A percentile compares a stretch with the other conserved stretches of the same genome.
These are phyloP conservation scores for Anseranas semipalmata DNA, from an alignment of 2,113 vertebrate genomes.

Conservation along the genomic window DNA sequence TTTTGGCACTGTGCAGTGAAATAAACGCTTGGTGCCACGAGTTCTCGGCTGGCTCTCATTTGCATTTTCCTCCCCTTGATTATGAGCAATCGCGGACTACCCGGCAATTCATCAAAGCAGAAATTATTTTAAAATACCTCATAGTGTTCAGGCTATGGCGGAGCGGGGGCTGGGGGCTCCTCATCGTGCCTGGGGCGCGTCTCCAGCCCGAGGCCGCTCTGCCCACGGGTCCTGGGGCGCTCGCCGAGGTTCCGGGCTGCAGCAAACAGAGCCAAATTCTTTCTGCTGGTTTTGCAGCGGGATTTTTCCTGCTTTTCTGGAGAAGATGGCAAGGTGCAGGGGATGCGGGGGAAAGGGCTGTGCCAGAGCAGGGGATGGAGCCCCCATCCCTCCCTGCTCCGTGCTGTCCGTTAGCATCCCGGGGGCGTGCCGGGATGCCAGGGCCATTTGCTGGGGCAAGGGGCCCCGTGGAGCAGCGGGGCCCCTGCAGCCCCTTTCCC, in stretches of 20 bases:
- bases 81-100: conserved; percentile 72
- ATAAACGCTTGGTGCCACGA: conserved; percentile 73
- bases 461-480: background rate
- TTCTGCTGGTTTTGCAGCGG: background rate
- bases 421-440: accelerated
- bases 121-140: conserved; percentile 79
- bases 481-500: too few species aligned
- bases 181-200: background rate
- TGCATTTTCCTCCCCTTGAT: conserved; percentile 80
- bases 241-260: background rate
- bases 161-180: conserved; percentile 19
- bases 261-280: background rate
- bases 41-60: conserved; percentile 78
- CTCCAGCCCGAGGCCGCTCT: background rate
- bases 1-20: conserved; percentile 78
- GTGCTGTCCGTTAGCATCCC: background rate
- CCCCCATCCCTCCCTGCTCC: background rate
- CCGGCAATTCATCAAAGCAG: conserved; percentile 77
- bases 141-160: conserved; percentile 32
- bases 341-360: background rate
- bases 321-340: background rate
- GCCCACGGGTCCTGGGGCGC: background rate
- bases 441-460: background rate
- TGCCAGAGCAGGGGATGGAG: background rate
- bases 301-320: background rate